phyloP scores from a whole-genome alignment of 2,113 vertebrate species.

The Tragelaphus strepsiceros region DNA sequence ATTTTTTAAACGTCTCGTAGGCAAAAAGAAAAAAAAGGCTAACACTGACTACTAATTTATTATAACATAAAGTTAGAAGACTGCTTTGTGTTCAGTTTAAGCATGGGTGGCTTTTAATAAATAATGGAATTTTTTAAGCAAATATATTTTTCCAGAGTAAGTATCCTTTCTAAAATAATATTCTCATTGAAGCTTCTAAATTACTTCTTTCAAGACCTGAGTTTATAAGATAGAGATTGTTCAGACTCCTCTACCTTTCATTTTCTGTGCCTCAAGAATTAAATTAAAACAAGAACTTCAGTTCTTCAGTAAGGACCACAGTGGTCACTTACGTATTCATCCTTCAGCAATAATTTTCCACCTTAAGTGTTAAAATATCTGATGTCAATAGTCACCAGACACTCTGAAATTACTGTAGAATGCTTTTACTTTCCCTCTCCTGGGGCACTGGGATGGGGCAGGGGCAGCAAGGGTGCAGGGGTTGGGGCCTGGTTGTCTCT shows the following conservation, averaged over 20 bases:
- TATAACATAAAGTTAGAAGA: background rate
- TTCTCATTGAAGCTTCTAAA: background rate
- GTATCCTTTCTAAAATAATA: background rate
- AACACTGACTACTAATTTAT: background rate
- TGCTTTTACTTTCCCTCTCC: background rate
- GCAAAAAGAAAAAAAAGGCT: background rate
- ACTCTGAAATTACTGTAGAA: background rate
- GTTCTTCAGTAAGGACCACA: background rate
- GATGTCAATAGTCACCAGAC: background rate
- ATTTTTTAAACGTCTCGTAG: background rate
- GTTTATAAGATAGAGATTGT: background rate
- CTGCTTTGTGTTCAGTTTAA: background rate
- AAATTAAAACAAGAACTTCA: background rate
- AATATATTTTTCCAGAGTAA: background rate
- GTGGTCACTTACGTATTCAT: background rate
- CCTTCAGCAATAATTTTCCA: background rate
- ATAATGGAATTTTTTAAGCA: background rate
- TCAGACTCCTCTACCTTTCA: background rate
- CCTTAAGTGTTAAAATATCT: background rate
- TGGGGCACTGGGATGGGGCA: background rate
- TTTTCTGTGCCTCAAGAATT: background rate
- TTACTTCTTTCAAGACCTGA: background rate
- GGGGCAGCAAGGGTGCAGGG: accelerated
- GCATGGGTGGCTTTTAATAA: background rate
- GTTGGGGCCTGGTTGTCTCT: accelerated